Evolutionary conservation across 1,140 invertebrate species (phyloP).

Genomic region (Tetramorium alpestre): DNA sequence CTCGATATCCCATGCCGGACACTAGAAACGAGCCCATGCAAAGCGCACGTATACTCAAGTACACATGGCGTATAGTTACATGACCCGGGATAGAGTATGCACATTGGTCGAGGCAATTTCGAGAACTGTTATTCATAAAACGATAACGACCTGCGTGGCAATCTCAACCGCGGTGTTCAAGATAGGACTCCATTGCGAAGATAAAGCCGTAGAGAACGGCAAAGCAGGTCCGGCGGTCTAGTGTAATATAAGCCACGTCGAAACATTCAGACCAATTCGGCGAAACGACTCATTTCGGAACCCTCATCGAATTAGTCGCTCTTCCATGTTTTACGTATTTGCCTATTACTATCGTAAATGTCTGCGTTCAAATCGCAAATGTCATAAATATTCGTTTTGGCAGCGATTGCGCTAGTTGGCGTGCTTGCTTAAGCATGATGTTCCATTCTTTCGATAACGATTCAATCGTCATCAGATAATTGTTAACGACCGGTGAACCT

Average conservation of each 20-base stretch:
- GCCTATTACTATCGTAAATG: conserved; percentile 37
- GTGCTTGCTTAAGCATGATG: conserved; percentile 21
- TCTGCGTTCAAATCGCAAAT: not conserved
- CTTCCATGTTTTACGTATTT: conserved; percentile 41
- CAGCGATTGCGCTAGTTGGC: not conserved
- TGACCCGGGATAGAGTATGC: conserved; percentile 20
- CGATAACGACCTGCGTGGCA: conserved; percentile 71
- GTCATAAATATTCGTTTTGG: conserved; percentile 4
- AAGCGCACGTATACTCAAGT: conserved; percentile 53
- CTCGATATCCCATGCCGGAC: conserved; percentile 39
- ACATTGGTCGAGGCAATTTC: conserved; percentile 67
- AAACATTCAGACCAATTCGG: conserved; percentile 32
- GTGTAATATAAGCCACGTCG: conserved; percentile 41
- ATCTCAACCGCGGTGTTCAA: conserved; percentile 54
- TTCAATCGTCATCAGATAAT: conserved; percentile 21
- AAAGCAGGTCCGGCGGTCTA: conserved; percentile 1
- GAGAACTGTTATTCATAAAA: conserved; percentile 75
- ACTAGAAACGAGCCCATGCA: conserved; percentile 31
- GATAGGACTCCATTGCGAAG: conserved; percentile 53
- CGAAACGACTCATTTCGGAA: conserved; percentile 46
- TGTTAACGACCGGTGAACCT: not conserved
- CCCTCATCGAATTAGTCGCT: conserved; percentile 45
- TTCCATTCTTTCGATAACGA: conserved; percentile 25
- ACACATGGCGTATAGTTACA: conserved; percentile 34
- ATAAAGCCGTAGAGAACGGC: conserved; percentile 48